phyloP scores from a whole-genome alignment of 1,140 invertebrate genomes.

The Laupala kohalensis region DNA sequence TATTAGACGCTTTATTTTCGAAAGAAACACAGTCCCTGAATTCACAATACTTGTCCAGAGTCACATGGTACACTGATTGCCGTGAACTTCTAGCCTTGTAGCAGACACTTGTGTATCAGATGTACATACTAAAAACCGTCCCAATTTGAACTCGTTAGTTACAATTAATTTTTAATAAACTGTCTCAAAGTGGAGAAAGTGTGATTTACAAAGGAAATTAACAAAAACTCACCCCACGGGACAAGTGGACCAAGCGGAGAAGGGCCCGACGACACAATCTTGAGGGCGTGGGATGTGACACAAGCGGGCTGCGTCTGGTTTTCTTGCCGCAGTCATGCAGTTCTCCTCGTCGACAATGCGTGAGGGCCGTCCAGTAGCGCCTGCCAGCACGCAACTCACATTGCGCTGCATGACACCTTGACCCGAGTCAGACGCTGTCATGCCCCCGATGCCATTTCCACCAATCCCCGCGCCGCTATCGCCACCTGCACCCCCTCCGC shows the following conservation, averaged over 20 bases:
- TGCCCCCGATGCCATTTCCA: neutral
- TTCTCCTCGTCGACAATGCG: slow-evolving; percentile 25
- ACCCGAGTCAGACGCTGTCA: neutral
- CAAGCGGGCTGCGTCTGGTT: slow-evolving; percentile 20
- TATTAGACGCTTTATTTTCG: too few relatives aligned
- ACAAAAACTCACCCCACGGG: neutral
- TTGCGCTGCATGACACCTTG: slow-evolving; percentile 22
- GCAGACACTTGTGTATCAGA: too few relatives aligned
- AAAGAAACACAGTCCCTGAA: too few relatives aligned
- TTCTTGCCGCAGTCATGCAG: slow-evolving; percentile 21
- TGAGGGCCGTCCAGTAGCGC: slow-evolving; percentile 8
- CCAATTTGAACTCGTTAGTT: too few relatives aligned
- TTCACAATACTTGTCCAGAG: too few relatives aligned
- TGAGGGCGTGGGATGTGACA: slow-evolving; percentile 23
- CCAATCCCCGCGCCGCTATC: neutral
- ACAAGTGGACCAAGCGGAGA: slow-evolving; percentile 20
- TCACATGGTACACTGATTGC: too few relatives aligned
- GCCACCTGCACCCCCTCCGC: slow-evolving; percentile 19
- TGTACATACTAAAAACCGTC: too few relatives aligned
- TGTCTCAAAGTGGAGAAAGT: too few relatives aligned
- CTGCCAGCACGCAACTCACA: slow-evolving; percentile 23
- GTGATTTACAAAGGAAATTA: too few relatives aligned
- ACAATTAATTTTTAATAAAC: too few relatives aligned
- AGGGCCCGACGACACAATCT: slow-evolving; percentile 26
- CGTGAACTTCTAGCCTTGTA: too few relatives aligned